These are phyloP conservation scores for Ephestia elutella DNA, from an alignment of 1,140 invertebrate genomes.

Conservation along the genomic window DNA sequence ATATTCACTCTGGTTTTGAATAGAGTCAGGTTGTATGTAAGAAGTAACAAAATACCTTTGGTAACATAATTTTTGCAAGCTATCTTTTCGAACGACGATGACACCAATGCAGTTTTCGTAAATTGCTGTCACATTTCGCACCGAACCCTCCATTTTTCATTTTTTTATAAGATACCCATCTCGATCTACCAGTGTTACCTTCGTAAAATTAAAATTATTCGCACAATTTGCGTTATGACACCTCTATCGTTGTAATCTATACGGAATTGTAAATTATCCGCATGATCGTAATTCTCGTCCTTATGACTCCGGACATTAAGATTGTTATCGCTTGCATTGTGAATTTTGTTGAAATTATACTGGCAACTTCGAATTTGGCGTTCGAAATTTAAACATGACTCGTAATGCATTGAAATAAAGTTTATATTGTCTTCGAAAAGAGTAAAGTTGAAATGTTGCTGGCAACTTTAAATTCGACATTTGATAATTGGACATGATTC, in stretches of 20 bases:
- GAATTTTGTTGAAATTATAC: constrained; percentile 4
- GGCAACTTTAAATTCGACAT: too few relatives aligned
- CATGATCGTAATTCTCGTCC: not conserved
- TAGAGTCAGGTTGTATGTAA: too few relatives aligned
- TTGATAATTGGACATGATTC: too few relatives aligned
- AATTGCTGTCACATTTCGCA: not conserved
- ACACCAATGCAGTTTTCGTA: not conserved
- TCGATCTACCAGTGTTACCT: not conserved
- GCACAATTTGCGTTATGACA: constrained; percentile 8
- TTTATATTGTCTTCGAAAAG: not conserved
- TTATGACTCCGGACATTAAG: constrained; percentile 1
- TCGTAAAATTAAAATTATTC: not conserved
- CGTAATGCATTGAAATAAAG: not conserved
- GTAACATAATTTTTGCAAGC: too few relatives aligned
- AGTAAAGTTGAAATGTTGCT: too few relatives aligned
- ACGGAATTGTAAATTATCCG: constrained; percentile 4
- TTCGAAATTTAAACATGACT: not conserved
- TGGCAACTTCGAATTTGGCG: not conserved
- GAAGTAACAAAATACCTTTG: too few relatives aligned
- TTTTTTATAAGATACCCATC: not conserved
- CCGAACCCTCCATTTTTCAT: not conserved
- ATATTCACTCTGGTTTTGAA: too few relatives aligned
- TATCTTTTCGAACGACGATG: too few relatives aligned
- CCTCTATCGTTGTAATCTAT: constrained; percentile 7
- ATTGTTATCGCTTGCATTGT: not conserved